Evolutionary conservation across 2,797 vertebrate genomes (phyloP).

Genomic region (Neopelma chrysocephalum): DNA sequence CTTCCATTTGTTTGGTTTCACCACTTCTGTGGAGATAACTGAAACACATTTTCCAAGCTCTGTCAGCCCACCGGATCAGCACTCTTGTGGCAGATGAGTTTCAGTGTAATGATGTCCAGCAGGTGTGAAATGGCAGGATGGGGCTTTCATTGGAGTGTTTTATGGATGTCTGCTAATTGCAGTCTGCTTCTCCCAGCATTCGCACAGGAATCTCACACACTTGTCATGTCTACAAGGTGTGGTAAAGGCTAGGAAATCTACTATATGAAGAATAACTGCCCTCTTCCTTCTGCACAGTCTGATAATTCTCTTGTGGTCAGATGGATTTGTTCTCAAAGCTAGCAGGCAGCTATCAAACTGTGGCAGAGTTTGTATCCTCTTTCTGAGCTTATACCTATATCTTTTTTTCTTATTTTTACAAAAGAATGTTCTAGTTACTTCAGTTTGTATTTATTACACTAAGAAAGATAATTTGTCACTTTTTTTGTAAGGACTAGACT

Average conservation of each 20-base stretch:
- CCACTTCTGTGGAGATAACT: neutral
- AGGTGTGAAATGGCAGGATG: conserved; percentile 29
- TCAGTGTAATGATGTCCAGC: neutral
- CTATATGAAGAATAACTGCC: neutral
- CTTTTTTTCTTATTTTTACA: neutral
- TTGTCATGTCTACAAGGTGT: neutral
- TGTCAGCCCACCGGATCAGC: conserved; percentile 26
- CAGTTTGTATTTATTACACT: neutral
- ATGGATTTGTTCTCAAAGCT: neutral
- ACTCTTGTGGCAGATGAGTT: neutral
- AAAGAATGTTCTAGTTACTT: neutral
- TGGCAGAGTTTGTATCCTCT: neutral
- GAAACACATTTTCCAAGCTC: conserved; percentile 21
- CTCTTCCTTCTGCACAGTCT: neutral
- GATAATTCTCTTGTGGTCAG: neutral
- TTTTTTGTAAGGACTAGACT: neutral
- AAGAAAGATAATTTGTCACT: neutral
- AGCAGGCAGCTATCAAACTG: neutral
- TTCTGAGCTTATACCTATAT: neutral
- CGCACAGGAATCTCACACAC: neutral
- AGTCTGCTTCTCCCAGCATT: neutral
- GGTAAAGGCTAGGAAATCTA: neutral
- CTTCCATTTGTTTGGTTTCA: neutral
- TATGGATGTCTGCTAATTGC: conserved; percentile 44
- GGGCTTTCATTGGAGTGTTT: neutral